Base-by-base conservation (phyloP, 2,113 vertebrate genomes). In the Coregonus clupeaformis region DNA sequence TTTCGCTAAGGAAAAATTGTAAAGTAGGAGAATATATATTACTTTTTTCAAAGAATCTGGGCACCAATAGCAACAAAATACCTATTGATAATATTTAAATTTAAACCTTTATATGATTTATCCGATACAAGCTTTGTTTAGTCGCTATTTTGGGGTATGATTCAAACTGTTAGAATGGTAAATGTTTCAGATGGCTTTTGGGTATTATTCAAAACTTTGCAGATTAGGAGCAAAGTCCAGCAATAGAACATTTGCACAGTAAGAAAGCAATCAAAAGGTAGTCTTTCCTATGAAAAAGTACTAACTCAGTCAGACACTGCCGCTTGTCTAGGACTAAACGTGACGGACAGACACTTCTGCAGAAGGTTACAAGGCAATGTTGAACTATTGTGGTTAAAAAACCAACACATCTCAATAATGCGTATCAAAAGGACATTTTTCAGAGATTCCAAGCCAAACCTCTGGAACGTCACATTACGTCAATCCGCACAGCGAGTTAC, bases 1-100 rank as follows among this genome's bases (percentile, higher is more conserved):
- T 88, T 84, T 82, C 69, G 83, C 76, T 88, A 82, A 89, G 84
- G 85, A 89, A 70, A 86, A 84, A 85, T 86, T 72, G 71, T 85
- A 84, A 88, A 85, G 84, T 83, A 88, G 80, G 85, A 85, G 81
- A 87, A 87, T 87, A 88, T 42, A 42, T 69, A 81, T 64, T 59
- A 52, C 11, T 87, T 70, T 90, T 76, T 80, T 42, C 36, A 68
- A 89, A 81, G 75, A 85, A 85, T 85, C 72, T 71, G 85, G 85
- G 78, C 42, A 5, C 72, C 71, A 60, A n/a, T 71, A 82, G 76
- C 80, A 85, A 82, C 65, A 30, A 78, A 77, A 79, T 72, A 71
- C 65, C 77, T 67, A 80, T 74, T 69, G 32, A 79, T 74, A 59
- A 9, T 67, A 81, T 87, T 86, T 5, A 4, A 71, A 20, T 29